Percentiles rank a stretch among this genome's conserved stretches.
These are phyloP conservation scores for Lithodes maja DNA, from an alignment of 2,888 invertebrate species.

Conservation along the genomic window DNA sequence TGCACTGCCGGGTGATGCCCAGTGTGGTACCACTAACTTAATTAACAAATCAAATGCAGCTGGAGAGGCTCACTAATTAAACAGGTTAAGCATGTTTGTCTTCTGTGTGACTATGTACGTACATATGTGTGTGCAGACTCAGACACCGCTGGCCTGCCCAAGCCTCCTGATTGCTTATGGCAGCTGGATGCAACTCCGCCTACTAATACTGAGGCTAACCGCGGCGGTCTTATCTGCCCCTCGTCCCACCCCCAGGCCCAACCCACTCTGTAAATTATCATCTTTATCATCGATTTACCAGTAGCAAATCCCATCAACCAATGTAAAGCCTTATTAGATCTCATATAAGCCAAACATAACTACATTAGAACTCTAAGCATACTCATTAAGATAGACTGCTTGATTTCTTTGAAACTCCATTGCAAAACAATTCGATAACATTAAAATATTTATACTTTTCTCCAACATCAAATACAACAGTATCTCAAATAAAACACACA, in stretches of 20 bases:
- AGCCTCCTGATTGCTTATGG: constrained; percentile 10
- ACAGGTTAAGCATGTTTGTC: constrained; percentile 42
- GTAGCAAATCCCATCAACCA: background rate
- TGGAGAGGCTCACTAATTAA: constrained; percentile 34
- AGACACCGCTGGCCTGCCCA: background rate
- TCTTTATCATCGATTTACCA: background rate
- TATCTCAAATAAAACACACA: too few species aligned
- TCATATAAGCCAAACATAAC: background rate
- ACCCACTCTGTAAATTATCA: background rate
- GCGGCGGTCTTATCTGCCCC: constrained; percentile 61
- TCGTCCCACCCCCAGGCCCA: constrained; percentile 38
- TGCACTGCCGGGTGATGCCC: constrained; percentile 16
- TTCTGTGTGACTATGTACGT: constrained; percentile 38
- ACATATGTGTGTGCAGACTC: constrained; percentile 3
- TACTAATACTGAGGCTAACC: constrained; percentile 45
- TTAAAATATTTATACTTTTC: too few species aligned
- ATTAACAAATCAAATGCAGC: constrained; percentile 59
- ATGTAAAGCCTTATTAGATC: background rate
- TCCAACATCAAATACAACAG: too few species aligned
- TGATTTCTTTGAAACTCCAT: too few species aligned
- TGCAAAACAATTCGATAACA: too few species aligned
- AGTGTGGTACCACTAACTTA: constrained; percentile 47
- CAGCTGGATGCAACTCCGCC: constrained; percentile 41
- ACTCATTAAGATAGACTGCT: too few species aligned
- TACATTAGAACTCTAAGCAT: background rate